Evolutionary conservation across 2,113 vertebrate species (phyloP), one percentile per base, ranked within the genome.

Genomic region (Clarias magur): DNA sequence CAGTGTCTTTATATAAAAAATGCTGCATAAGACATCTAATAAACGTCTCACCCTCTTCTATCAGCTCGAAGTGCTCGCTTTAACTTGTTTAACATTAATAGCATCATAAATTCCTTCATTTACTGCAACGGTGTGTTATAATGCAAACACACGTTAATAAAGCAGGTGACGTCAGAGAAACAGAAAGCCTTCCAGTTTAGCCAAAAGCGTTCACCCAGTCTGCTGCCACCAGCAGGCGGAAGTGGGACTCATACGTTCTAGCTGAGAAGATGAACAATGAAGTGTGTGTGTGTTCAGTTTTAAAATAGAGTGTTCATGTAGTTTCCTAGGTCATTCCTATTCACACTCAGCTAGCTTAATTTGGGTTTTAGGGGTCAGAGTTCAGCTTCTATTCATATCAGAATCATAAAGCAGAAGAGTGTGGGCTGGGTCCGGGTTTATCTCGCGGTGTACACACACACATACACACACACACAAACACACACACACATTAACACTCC

Each of bases 311-410:
- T 63, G 16, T 65, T 65, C 25, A 65, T 3, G 25, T n/a, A 13
- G 8, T 65, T 9, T 25, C 23, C 25, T n/a, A 11, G 10, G 10
- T 65, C 10, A 27, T 0, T 11, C 63, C 63, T 23, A 12, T 23
- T 65, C 63, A 65, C 11, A 62, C 6, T 7, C 42, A 6, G 42
- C 42, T 7, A 48, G 42, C 60, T 23, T 62, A 21, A 23, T n/a
- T 65, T 30, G 15, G 1, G 4, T 72, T 54, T 7, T 2, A 65
- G 15, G 54, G 48, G 54, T 60, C 68, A 56, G 30, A 54, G 57
- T 67, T 86, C 73, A 85, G 59, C 63, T 80, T 88, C 76, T 79
- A 48, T 88, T 88, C 65, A 79, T 83, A 65, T 83, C 15, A 57
- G 21, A 85, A 34, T 19, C 0, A 7, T 72, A 72, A 72, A 19